Base-by-base conservation (phyloP, 53 echinoderm and acorn worm genomes). In the Zoroaster sp. region DNA sequence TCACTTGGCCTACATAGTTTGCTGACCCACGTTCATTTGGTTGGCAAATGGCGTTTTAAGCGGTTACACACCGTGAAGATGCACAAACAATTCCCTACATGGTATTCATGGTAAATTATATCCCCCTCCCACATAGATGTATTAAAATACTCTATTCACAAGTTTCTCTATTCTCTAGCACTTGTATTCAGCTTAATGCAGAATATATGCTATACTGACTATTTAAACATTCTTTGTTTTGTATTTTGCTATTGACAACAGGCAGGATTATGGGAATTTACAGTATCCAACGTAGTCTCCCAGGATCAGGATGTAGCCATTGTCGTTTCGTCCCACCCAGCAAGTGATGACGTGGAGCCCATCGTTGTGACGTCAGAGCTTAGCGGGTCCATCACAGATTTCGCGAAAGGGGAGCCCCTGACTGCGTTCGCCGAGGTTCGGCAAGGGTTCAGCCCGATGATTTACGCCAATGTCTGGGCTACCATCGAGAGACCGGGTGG, bases 371-470 rank as follows among this genome's bases (percentile, higher is more conserved):
- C 87, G 59, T 90, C 90, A 20, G 87, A 87, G 71, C 67, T 93
- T 6, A 90, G 93, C 17, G 90, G 75, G 1, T 87, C 87, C n/a
- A 59, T 63, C 31, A 63, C 72, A n/a, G 90, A 87, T 25, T 87
- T 87, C 46, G 55, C 32, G 7, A 54, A 70, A 17, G 80, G 80
- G 46, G 78, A 87, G 74, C 90, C 93, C 3, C 17, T 93, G 72
- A 79, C 87, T 14, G 87, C 87, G 4, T 90, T 71, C 25, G 90
- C 90, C 34, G 93, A 93, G 87, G 75, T 93, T n/a, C 65, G 90
- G 0, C 90, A 90, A 35, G 87, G 90, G 15, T 93, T 87, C 51
- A 86, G 78, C 69, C 90, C 93, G 1, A 87, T 93, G 17, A 85
- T 90, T 35, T 63, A 90, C 20, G 93, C 90, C 3, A 87, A 87